phyloP scores from a whole-genome alignment of 2,888 invertebrate species.

The Drosophila picticornis region DNA sequence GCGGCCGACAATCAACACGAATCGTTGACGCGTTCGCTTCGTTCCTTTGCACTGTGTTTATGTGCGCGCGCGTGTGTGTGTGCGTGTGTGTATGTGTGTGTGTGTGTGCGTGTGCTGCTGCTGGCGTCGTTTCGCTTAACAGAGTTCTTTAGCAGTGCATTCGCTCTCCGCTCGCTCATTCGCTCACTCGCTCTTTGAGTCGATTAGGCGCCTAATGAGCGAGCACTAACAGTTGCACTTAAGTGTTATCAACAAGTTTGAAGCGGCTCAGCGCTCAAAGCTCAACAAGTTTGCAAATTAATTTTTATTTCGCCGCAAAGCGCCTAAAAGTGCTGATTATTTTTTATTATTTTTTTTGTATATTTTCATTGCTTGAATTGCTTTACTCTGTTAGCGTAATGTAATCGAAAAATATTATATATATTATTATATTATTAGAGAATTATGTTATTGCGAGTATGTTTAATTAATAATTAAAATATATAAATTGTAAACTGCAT shows the following conservation, averaged over 20 bases:
- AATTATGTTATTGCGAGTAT: neutral
- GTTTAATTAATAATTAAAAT: neutral
- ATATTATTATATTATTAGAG: too few species aligned
- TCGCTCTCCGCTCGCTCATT: slow-evolving; percentile 7
- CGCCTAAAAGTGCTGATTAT: slow-evolving; percentile 3
- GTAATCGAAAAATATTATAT: neutral
- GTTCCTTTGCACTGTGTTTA: neutral
- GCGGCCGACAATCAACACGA: slow-evolving; percentile 61
- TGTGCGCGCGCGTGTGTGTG: neutral
- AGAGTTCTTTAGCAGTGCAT: slow-evolving; percentile 11
- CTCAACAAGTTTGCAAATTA: slow-evolving; percentile 41
- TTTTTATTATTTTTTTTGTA: neutral
- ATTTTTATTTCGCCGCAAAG: slow-evolving; percentile 14
- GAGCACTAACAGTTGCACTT: slow-evolving; percentile 62
- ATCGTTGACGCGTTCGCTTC: slow-evolving; percentile 47
- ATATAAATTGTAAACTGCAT: neutral
- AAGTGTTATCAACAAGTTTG: slow-evolving; percentile 44
- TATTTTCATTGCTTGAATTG: neutral
- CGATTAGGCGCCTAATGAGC: slow-evolving; percentile 73
- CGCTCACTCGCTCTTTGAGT: slow-evolving; percentile 36
- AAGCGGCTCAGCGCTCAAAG: slow-evolving; percentile 14
- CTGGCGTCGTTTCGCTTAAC: neutral
- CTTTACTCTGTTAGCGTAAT: slow-evolving; percentile 12
- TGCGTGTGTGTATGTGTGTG: neutral
- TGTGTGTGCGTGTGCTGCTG: neutral